Percentiles rank a stretch among this genome's conserved stretches.
Evolutionary conservation across 2,888 invertebrate genomes (phyloP).

Genomic region (Epinotia demarniana): DNA sequence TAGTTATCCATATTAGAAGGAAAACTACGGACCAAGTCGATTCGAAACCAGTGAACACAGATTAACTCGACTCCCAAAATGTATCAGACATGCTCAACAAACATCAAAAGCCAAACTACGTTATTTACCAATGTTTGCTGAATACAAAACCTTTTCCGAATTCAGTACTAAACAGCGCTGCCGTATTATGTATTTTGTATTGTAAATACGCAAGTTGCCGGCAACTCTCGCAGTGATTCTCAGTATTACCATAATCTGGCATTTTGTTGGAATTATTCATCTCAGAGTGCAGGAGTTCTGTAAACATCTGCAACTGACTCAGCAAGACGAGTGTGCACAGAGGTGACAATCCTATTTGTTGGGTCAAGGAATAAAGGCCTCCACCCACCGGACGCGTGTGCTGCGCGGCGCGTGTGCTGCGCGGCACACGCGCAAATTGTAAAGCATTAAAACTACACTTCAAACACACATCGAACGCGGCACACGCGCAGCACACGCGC

Average conservation of each 20-base stretch:
- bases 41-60: constrained; percentile 2
- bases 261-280: constrained; percentile 73
- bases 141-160: constrained; percentile 40
- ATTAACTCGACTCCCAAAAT: constrained; percentile 15
- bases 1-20: neutral
- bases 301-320: constrained; percentile 57
- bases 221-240: constrained; percentile 55
- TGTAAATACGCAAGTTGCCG: constrained; percentile 50
- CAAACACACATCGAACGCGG: no score
- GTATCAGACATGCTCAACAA: constrained; percentile 5
- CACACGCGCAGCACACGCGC: no score
- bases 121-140: constrained; percentile 34
- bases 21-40: constrained; percentile 3
- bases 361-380: no score
- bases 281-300: constrained; percentile 56
- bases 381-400: no score
- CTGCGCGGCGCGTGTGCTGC: no score
- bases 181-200: constrained; percentile 44
- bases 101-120: constrained; percentile 27
- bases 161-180: constrained; percentile 32
- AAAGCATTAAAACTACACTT: no score
- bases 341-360: constrained; percentile 21
- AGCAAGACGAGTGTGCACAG: constrained; percentile 10
- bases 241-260: constrained; percentile 72
- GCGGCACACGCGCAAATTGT: no score